phyloP scores from a whole-genome alignment of 2,888 invertebrate species.

The Cephus sareptanus region DNA sequence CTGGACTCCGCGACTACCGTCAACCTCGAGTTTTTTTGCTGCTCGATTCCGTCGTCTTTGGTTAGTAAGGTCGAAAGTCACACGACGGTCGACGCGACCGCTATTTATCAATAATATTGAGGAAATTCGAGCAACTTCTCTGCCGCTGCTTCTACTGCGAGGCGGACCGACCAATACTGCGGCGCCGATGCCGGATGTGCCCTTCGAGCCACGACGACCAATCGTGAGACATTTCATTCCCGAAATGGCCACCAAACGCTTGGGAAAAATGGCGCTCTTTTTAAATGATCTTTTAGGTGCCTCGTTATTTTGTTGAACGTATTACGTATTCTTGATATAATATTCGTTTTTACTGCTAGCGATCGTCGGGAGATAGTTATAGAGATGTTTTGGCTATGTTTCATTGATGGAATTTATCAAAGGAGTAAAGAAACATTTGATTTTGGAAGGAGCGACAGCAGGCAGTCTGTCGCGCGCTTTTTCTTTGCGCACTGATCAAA shows the following conservation, averaged over 20 bases:
- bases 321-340: not conserved
- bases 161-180: constrained; percentile 56
- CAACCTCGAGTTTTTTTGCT: constrained; percentile 26
- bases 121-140: constrained; percentile 50
- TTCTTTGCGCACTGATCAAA: not conserved
- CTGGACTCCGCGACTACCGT: not conserved
- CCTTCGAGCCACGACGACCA: constrained; percentile 44
- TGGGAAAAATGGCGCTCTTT: not conserved
- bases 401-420: not conserved
- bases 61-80: constrained; percentile 28
- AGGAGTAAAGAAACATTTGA: not conserved
- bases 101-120: constrained; percentile 52
- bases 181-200: constrained; percentile 55
- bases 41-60: constrained; percentile 31
- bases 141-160: constrained; percentile 35
- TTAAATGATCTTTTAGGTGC: not conserved
- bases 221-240: constrained; percentile 31
- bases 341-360: not conserved
- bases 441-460: not conserved
- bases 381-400: not conserved
- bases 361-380: not conserved
- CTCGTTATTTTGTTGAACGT: not conserved
- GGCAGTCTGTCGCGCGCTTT: not conserved
- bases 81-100: constrained; percentile 40
- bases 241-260: not conserved